Evolutionary conservation across 2,888 invertebrate species (phyloP).

Genomic region (Epinotia nisella): DNA sequence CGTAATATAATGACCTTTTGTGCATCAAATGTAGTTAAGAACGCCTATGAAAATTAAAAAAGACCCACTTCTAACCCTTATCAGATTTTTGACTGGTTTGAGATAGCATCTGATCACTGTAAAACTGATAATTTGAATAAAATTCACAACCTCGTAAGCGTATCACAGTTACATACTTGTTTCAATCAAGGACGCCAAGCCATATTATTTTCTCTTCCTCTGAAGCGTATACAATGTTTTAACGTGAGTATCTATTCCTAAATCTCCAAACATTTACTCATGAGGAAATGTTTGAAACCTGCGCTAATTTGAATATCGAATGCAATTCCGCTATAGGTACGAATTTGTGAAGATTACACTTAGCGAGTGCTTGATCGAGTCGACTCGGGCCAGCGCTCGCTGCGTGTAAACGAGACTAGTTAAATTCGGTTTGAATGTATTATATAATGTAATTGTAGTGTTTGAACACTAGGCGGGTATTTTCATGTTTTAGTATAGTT

Average conservation of each 20-base stretch:
- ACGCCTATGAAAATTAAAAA: too few species aligned
- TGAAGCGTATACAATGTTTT: not conserved
- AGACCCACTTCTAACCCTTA: not conserved
- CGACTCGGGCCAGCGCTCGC: not conserved
- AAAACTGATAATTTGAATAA: not conserved
- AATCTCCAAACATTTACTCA: not conserved
- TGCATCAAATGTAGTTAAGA: too few species aligned
- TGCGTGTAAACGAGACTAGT: slow-evolving; percentile 8
- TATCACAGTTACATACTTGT: not conserved
- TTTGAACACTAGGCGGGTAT: slow-evolving; percentile 56
- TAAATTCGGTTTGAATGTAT: slow-evolving; percentile 40
- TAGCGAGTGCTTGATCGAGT: not conserved
- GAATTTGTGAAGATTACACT: slow-evolving; percentile 27
- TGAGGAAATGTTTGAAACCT: not conserved
- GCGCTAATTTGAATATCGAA: slow-evolving; percentile 6
- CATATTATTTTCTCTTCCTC: not conserved
- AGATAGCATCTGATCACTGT: not conserved
- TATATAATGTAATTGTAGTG: slow-evolving; percentile 46
- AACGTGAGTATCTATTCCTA: not conserved
- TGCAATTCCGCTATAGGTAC: not conserved
- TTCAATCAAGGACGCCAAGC: not conserved
- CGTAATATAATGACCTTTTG: too few species aligned
- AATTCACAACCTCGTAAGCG: slow-evolving; percentile 10
- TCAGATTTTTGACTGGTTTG: slow-evolving; percentile 19
- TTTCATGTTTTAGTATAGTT: slow-evolving; percentile 63